phyloP scores from a whole-genome alignment of 2,888 invertebrate genomes.

The Proisotoma minuta region DNA sequence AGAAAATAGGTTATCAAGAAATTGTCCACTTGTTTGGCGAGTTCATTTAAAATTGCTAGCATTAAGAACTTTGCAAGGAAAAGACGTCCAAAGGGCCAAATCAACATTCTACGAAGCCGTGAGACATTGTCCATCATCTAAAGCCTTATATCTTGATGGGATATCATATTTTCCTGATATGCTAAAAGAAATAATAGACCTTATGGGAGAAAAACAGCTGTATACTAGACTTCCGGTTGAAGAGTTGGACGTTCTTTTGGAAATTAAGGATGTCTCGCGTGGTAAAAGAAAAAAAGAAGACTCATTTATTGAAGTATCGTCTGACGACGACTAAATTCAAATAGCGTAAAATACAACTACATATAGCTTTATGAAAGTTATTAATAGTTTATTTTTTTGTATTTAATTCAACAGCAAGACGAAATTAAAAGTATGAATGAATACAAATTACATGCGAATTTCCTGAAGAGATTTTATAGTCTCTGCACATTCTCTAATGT shows the following conservation, averaged over 20 bases:
- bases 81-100: conserved; percentile 29
- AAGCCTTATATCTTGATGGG: conserved; percentile 43
- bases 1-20: conserved; percentile 35
- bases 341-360: too few relatives aligned
- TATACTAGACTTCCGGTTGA: conserved; percentile 37
- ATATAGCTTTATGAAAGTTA: too few relatives aligned
- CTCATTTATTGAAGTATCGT: too few relatives aligned
- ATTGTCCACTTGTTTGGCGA: conserved; percentile 46
- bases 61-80: conserved; percentile 30
- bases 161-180: conserved; percentile 43
- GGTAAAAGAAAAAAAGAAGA: too few relatives aligned
- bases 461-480: conserved; percentile 17
- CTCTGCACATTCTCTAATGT: conserved; percentile 25
- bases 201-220: conserved; percentile 36
- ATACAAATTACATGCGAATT: conserved; percentile 1
- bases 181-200: conserved; percentile 38
- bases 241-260: conserved; percentile 42
- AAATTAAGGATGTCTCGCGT: conserved; percentile 38
- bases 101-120: conserved; percentile 41
- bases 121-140: conserved; percentile 42
- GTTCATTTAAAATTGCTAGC: conserved; percentile 43
- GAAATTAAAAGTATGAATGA: too few relatives aligned
- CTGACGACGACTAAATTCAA: too few relatives aligned
- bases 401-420: too few relatives aligned
- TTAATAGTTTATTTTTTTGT: too few relatives aligned